Percentiles rank a stretch among this genome's conserved stretches.
phyloP scores from a whole-genome alignment of 2,113 vertebrate species.

The Eclectus roratus region DNA sequence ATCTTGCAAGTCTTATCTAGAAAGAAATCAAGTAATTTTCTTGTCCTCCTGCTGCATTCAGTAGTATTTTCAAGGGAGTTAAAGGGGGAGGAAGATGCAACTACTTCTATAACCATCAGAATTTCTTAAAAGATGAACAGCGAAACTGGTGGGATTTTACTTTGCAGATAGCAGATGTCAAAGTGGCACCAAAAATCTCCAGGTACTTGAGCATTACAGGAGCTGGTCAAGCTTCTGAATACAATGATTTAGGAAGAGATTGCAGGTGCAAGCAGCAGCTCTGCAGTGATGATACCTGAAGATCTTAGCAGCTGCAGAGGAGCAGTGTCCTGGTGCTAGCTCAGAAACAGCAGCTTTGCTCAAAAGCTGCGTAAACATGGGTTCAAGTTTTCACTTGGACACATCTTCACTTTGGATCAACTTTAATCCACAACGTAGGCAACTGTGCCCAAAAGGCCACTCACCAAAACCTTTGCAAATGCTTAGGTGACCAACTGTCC shows the following conservation, averaged over 20 bases:
- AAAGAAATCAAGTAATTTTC: not conserved
- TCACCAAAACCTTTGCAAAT: not conserved
- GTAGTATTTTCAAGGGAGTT: not conserved
- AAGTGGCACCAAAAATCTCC: not conserved
- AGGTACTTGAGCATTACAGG: not conserved
- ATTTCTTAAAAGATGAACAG: not conserved
- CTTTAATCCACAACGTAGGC: not conserved
- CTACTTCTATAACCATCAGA: not conserved
- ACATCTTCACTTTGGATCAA: not conserved
- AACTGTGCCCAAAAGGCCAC: not conserved
- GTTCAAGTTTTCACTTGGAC: not conserved
- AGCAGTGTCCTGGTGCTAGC: rapidly evolving
- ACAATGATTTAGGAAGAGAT: not conserved
- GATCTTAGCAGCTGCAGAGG: not conserved
- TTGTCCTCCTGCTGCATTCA: not conserved
- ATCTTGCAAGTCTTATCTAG: not conserved
- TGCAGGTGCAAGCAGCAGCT: not conserved
- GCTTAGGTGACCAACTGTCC: not conserved
- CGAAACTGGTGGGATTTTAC: not conserved
- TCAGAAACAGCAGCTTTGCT: not conserved
- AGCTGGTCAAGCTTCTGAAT: not conserved
- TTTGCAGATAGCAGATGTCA: not conserved
- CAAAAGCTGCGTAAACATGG: not conserved
- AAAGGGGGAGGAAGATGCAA: not conserved
- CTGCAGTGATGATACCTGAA: not conserved